A percentile compares a stretch with the other conserved stretches of the same genome.
Conservation (phyloP, 2,113 vertebrate genomes). For the Corynorhinus townsendii region DNA sequence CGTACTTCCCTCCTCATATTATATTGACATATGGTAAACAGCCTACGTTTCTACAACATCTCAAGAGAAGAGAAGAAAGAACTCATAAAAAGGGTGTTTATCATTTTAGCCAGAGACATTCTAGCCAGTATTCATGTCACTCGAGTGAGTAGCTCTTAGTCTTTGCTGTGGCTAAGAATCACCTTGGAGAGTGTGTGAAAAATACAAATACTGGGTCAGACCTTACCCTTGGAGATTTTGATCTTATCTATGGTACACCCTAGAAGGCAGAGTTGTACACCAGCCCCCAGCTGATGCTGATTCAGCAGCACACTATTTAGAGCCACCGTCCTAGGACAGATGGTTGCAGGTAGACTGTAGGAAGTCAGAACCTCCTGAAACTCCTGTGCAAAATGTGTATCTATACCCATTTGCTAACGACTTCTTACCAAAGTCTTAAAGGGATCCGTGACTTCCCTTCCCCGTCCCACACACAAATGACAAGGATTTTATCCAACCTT, state of each 20-base stretch:
- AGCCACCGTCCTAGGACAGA: neutral
- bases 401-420: neutral
- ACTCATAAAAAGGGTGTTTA: neutral
- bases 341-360: no score
- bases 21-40: neutral
- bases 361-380: neutral
- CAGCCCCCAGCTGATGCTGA: neutral
- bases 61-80: neutral
- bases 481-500: neutral
- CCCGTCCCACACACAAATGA: neutral
- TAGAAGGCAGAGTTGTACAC: neutral
- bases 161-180: neutral
- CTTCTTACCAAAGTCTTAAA: neutral
- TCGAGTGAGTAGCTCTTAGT: neutral
- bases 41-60: neutral
- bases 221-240: neutral
- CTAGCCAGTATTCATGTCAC: neutral
- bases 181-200: neutral
- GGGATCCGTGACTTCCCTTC: neutral
- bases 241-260: neutral
- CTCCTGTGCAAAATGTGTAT: neutral
- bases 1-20: neutral
- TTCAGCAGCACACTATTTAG: neutral
- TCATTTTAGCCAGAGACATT: neutral
- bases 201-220: neutral